Evolutionary conservation across 1,140 invertebrate genomes (phyloP).

Genomic region (Diabrotica virgifera): DNA sequence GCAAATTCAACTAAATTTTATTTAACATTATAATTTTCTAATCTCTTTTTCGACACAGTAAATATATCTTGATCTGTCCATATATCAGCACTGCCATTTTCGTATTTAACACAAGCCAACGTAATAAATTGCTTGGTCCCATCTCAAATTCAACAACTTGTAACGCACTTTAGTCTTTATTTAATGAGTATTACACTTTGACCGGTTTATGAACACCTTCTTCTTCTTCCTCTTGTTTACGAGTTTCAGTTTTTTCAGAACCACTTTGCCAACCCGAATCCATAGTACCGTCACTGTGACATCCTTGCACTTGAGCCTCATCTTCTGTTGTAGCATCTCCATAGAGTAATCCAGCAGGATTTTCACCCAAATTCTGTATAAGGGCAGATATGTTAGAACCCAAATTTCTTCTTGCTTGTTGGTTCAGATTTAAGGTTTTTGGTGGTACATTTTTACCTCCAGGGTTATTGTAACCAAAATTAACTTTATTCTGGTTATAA

Average conservation of each 20-base stretch:
- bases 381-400: slow-evolving; percentile 46
- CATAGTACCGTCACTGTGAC: slow-evolving; percentile 47
- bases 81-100: too few species aligned
- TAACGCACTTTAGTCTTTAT: too few species aligned
- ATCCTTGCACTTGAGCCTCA: slow-evolving; percentile 40
- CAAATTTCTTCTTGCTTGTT: slow-evolving; percentile 36
- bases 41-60: too few species aligned
- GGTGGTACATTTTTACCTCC: slow-evolving; percentile 38
- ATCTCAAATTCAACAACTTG: too few species aligned
- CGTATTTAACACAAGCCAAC: too few species aligned
- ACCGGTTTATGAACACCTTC: slow-evolving; percentile 26
- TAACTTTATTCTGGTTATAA: slow-evolving; percentile 34
- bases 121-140: too few species aligned
- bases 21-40: too few species aligned
- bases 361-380: slow-evolving; percentile 47
- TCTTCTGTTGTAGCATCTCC: slow-evolving; percentile 43
- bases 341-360: slow-evolving; percentile 45
- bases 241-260: slow-evolving; percentile 41
- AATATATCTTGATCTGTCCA: too few species aligned
- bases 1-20: too few species aligned
- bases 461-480: slow-evolving; percentile 26
- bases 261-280: slow-evolving; percentile 50
- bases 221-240: slow-evolving; percentile 3
- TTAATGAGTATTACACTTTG: slow-evolving; percentile 23
- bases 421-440: slow-evolving; percentile 38